These are phyloP conservation scores for Chloebia gouldiae DNA, from an alignment of 2,113 vertebrate species.

Conservation along the genomic window DNA sequence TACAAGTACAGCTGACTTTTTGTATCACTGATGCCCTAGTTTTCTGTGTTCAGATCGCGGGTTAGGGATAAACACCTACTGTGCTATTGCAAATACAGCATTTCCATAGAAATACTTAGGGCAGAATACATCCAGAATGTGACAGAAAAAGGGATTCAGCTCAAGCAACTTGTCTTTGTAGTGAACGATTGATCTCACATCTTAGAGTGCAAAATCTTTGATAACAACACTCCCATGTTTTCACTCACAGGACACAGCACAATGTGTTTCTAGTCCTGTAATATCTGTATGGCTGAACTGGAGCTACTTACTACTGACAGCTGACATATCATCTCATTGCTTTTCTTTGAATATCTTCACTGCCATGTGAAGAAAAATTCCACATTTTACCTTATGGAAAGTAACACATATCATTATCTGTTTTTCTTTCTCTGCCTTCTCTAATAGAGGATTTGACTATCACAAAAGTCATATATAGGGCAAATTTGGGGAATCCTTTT, in stretches of 20 bases:
- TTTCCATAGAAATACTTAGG: neutral
- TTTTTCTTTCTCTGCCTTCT: neutral
- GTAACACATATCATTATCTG: neutral
- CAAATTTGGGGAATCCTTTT: neutral
- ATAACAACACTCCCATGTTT: neutral
- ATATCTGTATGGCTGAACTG: neutral
- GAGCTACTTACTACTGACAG: neutral
- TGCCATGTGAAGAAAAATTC: neutral
- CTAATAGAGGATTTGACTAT: neutral
- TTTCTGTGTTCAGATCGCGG: neutral
- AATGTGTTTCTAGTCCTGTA: neutral
- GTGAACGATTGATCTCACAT: neutral
- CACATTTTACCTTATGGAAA: neutral
- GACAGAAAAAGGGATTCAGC: neutral
- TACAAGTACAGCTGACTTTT: neutral
- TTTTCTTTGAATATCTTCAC: neutral
- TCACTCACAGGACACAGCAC: neutral
- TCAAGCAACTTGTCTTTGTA: neutral
- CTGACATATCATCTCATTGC: neutral
- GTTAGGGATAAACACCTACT: neutral
- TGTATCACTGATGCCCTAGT: neutral
- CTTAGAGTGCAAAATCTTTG: neutral
- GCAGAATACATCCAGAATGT: neutral
- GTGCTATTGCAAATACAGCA: neutral
- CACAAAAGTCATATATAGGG: neutral